phyloP scores from a whole-genome alignment of 2,888 invertebrate genomes.

The Himalopsyche tibetana region DNA sequence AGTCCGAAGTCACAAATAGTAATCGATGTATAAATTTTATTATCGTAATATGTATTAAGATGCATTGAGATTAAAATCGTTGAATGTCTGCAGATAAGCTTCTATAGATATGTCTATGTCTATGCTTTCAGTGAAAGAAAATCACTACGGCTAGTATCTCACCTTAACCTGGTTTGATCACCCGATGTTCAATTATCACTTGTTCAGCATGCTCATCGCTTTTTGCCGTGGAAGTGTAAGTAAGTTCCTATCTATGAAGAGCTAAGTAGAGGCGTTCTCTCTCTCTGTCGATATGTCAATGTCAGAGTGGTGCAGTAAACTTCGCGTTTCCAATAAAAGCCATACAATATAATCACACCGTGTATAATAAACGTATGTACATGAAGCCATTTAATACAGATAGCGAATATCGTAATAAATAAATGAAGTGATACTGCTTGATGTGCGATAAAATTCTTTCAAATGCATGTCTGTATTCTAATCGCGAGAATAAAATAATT shows the following conservation, averaged over 20 bases:
- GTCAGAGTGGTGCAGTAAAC: neutral
- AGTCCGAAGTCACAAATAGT: no score
- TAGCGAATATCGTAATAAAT: neutral
- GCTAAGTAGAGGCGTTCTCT: neutral
- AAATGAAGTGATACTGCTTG: no score
- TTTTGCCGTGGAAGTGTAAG: neutral
- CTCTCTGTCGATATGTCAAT: conserved; percentile 9
- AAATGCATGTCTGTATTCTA: no score
- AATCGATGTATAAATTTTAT: no score
- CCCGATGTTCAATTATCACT: conserved; percentile 14
- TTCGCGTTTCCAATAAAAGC: conserved; percentile 18
- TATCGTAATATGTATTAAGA: no score
- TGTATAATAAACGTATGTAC: neutral
- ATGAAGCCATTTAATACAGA: conserved; percentile 1
- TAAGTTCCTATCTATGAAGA: neutral
- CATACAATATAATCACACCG: neutral
- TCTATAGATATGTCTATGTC: neutral
- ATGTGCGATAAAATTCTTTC: no score
- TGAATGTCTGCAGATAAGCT: neutral
- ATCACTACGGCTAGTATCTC: neutral
- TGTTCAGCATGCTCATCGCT: conserved; percentile 8
- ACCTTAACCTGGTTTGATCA: conserved; percentile 28
- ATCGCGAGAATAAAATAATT: no score
- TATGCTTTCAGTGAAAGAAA: neutral
- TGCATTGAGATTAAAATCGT: no score